Conservation (phyloP, 2,113 vertebrate species). For the Grallaria varia region DNA sequence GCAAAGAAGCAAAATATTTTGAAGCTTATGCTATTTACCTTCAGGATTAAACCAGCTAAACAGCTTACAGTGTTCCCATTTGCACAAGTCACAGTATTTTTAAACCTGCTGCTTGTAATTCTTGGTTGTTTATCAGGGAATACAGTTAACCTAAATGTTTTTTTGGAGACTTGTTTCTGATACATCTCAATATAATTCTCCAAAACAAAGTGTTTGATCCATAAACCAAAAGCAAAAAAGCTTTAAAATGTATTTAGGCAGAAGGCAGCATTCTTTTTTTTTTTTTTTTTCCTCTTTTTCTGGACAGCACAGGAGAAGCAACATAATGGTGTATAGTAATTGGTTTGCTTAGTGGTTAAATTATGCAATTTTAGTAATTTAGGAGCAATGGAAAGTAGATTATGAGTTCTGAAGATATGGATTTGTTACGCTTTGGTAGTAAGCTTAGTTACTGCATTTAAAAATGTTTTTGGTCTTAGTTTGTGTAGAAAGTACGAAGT, state of each 20-base stretch:
- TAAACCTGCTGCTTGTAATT: conserved; percentile 42
- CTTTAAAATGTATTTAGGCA: not conserved
- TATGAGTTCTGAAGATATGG: not conserved
- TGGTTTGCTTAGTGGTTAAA: not conserved
- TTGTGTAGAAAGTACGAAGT: not conserved
- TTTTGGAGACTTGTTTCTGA: not conserved
- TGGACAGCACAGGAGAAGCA: not conserved
- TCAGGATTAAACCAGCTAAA: conserved; percentile 63
- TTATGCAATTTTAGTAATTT: not conserved
- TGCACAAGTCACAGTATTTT: conserved; percentile 59
- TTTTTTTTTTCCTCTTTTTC: not conserved
- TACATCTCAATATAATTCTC: not conserved
- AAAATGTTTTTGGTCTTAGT: not conserved
- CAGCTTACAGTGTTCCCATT: conserved; percentile 60
- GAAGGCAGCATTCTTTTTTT: not conserved
- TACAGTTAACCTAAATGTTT: not conserved
- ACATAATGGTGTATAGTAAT: not conserved
- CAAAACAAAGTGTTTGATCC: not conserved
- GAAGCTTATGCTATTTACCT: conserved; percentile 53
- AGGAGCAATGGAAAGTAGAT: not conserved
- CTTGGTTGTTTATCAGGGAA: conserved; percentile 20
- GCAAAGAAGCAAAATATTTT: conserved; percentile 36
- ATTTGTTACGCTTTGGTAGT: not conserved
- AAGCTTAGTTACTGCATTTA: not conserved
- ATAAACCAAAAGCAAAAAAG: not conserved